Evolutionary conservation across 1,140 invertebrate genomes (phyloP), one percentile per base, ranked within the genome.

Genomic region (Kradibia gibbosae): DNA sequence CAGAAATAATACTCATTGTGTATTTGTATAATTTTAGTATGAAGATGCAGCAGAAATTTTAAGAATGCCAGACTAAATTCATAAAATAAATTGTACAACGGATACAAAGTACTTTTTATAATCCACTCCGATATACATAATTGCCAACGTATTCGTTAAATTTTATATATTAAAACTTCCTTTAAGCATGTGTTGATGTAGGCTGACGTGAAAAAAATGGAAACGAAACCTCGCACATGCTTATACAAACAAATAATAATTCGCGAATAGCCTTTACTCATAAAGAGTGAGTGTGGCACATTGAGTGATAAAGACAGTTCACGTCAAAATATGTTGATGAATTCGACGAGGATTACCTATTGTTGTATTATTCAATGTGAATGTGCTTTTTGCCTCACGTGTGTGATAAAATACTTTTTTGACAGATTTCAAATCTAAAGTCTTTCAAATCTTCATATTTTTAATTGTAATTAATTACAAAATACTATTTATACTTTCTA

Each of bases 31-130:
- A 60, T 60, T 60, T 60, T 17, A 17, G 15, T 65, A 10, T 15
- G 31, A 15, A 36, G 36, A 36, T 65, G 15, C 31, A 17, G 31
- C 31, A 36, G 15, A 8, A 42, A 78, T 78, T 86, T 83, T 84
- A 86, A 88, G 88, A 86, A 87, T 86, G n/a, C n/a, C n/a, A n/a
- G n/a, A n/a, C n/a, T n/a, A 87, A 88, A 88, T 88, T 88, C 84
- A 83, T 84, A 86, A 88, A 88, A 88, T 87, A 88, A 88, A 88
- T 74, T 55, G 36, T 65, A 8, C 31, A 20, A 13, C 65, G 48
- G 28, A 39, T 25, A 10, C 4, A 3, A 25, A 78, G n/a, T 77
- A 85, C 83, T 85, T 79, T 86, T 86, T 82, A 84, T 84, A 22
- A 5, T 17, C 82, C 13, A 70, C 82, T 78, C 62, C 78, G 78